Conservation (phyloP, 2,888 invertebrate species). For the Eupithecia exiguata region DNA sequence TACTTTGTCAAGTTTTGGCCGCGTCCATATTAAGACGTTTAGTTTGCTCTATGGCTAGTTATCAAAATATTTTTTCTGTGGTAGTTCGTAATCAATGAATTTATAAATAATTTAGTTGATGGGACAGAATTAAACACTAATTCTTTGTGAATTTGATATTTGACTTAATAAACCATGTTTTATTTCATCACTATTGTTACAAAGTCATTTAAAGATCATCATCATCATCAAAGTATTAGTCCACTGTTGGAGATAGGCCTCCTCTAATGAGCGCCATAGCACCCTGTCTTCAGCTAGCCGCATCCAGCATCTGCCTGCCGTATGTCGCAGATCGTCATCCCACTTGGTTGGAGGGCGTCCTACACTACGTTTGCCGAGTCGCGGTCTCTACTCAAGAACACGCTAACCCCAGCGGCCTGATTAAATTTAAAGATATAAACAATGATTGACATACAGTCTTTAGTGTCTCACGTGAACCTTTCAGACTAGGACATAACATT, state of each 20-base stretch:
- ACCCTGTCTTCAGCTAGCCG: no score
- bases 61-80: background rate
- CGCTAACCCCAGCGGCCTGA: no score
- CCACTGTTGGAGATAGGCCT: no score
- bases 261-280: no score
- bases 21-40: slow-evolving; percentile 6
- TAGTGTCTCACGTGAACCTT: background rate
- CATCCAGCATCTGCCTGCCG: no score
- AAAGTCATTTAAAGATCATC: no score
- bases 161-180: background rate
- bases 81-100: background rate
- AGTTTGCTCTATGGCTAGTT: background rate
- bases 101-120: background rate
- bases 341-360: no score
- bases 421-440: background rate
- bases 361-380: no score
- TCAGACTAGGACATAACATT: background rate
- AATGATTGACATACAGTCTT: background rate
- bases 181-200: no score
- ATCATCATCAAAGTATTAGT: no score
- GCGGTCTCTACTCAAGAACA: no score
- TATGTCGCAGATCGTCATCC: no score
- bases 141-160: background rate
- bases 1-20: slow-evolving; percentile 49
- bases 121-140: background rate